These are phyloP conservation scores for Apodemia zela DNA, from an alignment of 2,888 invertebrate genomes.

Conservation along the genomic window DNA sequence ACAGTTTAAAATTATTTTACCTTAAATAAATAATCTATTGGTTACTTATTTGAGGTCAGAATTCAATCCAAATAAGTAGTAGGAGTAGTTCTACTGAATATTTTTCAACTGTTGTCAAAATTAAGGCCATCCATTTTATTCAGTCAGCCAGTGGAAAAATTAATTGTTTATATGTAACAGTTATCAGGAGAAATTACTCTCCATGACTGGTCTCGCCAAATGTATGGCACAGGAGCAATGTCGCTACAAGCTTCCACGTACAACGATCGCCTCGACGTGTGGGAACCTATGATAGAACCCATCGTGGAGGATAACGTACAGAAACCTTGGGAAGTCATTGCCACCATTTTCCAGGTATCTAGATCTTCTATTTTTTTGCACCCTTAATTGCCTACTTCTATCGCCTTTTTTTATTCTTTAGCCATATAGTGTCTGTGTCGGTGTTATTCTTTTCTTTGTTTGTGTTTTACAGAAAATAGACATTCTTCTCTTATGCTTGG, in stretches of 20 bases:
- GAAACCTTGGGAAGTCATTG: constrained; percentile 85
- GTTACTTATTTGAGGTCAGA: too few species aligned
- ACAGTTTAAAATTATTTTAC: too few species aligned
- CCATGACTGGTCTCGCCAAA: constrained; percentile 84
- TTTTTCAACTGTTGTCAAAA: too few species aligned
- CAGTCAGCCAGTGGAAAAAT: not conserved
- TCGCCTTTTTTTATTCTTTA: too few species aligned
- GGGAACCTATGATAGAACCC: constrained; percentile 93
- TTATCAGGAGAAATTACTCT: constrained; percentile 80
- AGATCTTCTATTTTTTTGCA: not conserved
- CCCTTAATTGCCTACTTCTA: too few species aligned
- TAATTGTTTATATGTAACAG: constrained; percentile 35
- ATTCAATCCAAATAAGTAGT: too few species aligned
- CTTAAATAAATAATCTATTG: too few species aligned
- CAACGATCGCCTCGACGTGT: constrained; percentile 84
- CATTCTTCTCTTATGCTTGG: too few species aligned
- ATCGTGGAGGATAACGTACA: constrained; percentile 84
- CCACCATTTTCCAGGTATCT: constrained; percentile 81
- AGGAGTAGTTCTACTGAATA: too few species aligned
- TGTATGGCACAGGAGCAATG: constrained; percentile 66
- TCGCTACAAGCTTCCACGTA: constrained; percentile 79
- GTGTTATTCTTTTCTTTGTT: too few species aligned
- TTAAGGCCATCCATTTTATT: not conserved
- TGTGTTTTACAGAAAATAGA: too few species aligned
- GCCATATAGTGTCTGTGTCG: too few species aligned